A percentile compares a stretch with the other conserved stretches of the same genome.
Evolutionary conservation across 1,140 invertebrate species (phyloP).

Genomic region (Meloidogyne floridensis): DNA sequence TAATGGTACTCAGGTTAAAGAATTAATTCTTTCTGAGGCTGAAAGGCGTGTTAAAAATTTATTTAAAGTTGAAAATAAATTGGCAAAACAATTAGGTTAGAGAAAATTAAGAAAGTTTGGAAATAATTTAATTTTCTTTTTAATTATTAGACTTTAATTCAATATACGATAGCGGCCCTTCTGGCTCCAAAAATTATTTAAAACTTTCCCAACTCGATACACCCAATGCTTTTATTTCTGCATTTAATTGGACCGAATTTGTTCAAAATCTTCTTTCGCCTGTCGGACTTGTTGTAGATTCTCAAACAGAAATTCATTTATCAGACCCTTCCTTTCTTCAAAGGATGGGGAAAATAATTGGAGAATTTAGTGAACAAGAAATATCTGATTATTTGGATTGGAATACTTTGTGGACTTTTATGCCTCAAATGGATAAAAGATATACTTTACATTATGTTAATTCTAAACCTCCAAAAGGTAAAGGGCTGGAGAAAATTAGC

Average conservation of each 20-base stretch:
- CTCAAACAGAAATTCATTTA: slow-evolving; percentile 8
- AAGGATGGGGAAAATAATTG: background rate
- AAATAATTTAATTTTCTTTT: background rate
- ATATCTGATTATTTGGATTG: slow-evolving; percentile 12
- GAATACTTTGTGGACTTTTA: background rate
- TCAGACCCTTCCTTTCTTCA: background rate
- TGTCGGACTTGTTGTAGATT: background rate
- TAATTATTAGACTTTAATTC: background rate
- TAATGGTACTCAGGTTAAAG: background rate
- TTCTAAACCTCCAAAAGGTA: background rate
- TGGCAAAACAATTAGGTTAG: background rate
- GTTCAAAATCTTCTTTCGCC: background rate
- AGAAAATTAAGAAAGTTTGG: no score
- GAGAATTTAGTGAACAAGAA: background rate
- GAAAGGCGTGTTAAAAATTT: background rate
- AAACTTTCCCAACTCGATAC: background rate
- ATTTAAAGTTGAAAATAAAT: background rate
- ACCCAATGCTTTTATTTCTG: background rate
- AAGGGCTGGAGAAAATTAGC: background rate
- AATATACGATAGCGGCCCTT: background rate
- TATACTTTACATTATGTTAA: slow-evolving; percentile 5
- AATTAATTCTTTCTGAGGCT: background rate
- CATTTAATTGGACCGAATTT: background rate
- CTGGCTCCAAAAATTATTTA: background rate
- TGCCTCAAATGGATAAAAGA: slow-evolving; percentile 16